Evolutionary conservation across 2,797 vertebrate genomes (phyloP), one percentile per base, ranked within the genome.

Genomic region (Diglossa cyanea): DNA sequence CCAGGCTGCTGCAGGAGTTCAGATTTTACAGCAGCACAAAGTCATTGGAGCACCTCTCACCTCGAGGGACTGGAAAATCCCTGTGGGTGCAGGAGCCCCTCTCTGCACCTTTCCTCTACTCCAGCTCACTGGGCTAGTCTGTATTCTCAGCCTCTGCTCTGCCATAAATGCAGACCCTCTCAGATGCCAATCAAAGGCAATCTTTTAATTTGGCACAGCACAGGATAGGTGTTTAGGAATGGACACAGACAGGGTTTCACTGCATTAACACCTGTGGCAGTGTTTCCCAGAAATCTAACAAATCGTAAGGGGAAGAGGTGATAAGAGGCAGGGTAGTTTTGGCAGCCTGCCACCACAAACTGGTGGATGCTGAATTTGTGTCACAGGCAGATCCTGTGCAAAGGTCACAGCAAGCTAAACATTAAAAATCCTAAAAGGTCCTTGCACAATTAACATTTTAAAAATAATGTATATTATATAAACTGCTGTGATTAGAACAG

Each of bases 391-490:
- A 65, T 93, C 50, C 79, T 68, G 31, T 75, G 75, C 50, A 84
- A 95, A 94, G 37, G 89, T 90, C 82, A 65, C 12, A 24, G 54
- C 44, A 93, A 96, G 50, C 75, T 84, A 94, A 96, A 86, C 68
- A 63, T 71, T 74, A 71, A 58, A 91, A 93, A 72, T 68, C 54
- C 79, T 88, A 60, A 72, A 88, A 81, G 28, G 51, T 70, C 66
- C 25, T 92, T 50, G 42, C 67, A 74, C 73, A 83, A 88, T 86
- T 91, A 91, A 53, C 30, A 48, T 95, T 92, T 91, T 1, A 0
- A 71, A 88, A 86, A 91, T 71, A 74, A 91, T 66, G 75, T 72
- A 20, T 48, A 66, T 66, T 73, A 62, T 65, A 80, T 78, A 81
- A 94, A 90, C 18, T 66, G 39, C 58, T 88, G 35, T 48, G 66